Conservation (phyloP, 2,797 vertebrate genomes). For the Crax fasciolata region DNA sequence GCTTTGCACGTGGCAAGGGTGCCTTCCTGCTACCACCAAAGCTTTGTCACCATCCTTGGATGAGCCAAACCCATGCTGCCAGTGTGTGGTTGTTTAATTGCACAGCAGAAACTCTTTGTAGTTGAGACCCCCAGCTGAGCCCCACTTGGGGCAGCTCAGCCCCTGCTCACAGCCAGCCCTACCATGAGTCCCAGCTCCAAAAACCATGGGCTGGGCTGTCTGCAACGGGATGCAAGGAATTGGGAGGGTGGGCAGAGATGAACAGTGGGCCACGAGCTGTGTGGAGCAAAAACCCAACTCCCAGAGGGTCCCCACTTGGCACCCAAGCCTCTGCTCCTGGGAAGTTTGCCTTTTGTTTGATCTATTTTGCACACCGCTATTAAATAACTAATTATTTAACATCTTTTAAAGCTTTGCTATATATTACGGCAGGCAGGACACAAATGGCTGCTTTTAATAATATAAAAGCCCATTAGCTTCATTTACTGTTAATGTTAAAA, state of each 20-base stretch:
- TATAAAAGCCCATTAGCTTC: slow-evolving; percentile 90
- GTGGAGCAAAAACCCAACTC: slow-evolving; percentile 7
- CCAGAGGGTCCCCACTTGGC: slow-evolving; percentile 18
- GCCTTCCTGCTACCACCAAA: neutral
- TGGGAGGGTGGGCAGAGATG: neutral
- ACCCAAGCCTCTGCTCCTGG: neutral
- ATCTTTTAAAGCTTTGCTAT: slow-evolving; percentile 86
- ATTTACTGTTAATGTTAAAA: slow-evolving; percentile 92
- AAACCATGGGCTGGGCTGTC: neutral
- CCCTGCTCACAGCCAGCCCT: neutral
- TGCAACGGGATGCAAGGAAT: neutral
- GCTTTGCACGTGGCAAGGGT: neutral
- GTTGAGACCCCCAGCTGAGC: neutral
- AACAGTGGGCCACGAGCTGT: slow-evolving; percentile 45
- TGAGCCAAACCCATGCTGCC: neutral
- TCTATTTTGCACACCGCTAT: slow-evolving; percentile 82
- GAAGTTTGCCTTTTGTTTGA: slow-evolving; percentile 79
- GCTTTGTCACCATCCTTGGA: neutral
- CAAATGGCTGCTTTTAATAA: slow-evolving; percentile 89
- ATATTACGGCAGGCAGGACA: slow-evolving; percentile 85
- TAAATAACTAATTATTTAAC: slow-evolving; percentile 90
- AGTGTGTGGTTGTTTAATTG: neutral
- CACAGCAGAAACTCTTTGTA: neutral
- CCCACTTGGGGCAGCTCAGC: neutral
- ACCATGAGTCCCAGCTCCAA: neutral